Conservation (phyloP, 2,888 invertebrate genomes). For the Axea sp. region DNA sequence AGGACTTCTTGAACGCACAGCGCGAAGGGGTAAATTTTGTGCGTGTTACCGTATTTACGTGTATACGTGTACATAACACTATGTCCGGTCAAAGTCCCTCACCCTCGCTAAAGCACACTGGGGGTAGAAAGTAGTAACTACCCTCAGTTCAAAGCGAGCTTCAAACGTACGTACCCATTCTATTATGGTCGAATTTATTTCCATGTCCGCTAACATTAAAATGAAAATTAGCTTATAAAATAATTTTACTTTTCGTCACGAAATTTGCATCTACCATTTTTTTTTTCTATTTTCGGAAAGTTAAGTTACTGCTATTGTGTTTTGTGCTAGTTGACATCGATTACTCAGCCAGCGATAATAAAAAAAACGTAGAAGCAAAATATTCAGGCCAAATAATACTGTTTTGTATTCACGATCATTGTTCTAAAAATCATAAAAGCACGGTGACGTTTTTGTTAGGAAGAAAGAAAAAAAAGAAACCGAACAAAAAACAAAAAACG, state of each 20-base stretch:
- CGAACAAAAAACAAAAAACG: conserved; percentile 1
- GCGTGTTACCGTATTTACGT: conserved; percentile 60
- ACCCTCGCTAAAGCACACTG: conserved; percentile 51
- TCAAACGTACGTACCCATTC: conserved; percentile 45
- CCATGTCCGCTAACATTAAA: conserved; percentile 37
- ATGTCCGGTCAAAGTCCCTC: conserved; percentile 62
- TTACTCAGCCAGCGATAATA: conserved; percentile 25
- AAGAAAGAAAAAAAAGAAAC: conserved; percentile 1
- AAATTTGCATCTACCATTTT: conserved; percentile 14
- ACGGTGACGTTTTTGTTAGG: conserved; percentile 22
- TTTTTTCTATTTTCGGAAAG: conserved; percentile 40
- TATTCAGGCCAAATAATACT: conserved; percentile 36
- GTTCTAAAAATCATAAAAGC: conserved; percentile 58
- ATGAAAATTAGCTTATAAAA: conserved; percentile 47
- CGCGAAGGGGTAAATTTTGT: conserved; percentile 63
- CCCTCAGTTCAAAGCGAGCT: conserved; percentile 61
- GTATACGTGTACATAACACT: conserved; percentile 61
- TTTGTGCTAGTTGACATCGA: conserved; percentile 52
- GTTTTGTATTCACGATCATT: conserved; percentile 49
- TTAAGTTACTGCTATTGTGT: conserved; percentile 22
- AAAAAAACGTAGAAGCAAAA: conserved; percentile 42
- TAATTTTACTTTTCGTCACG: conserved; percentile 8
- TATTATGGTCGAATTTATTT: conserved; percentile 54
- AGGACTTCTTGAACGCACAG: conserved; percentile 59
- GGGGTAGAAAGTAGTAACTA: conserved; percentile 61